Evolutionary conservation across 2,888 invertebrate species (phyloP).

Genomic region (Drosophila barbarae): DNA sequence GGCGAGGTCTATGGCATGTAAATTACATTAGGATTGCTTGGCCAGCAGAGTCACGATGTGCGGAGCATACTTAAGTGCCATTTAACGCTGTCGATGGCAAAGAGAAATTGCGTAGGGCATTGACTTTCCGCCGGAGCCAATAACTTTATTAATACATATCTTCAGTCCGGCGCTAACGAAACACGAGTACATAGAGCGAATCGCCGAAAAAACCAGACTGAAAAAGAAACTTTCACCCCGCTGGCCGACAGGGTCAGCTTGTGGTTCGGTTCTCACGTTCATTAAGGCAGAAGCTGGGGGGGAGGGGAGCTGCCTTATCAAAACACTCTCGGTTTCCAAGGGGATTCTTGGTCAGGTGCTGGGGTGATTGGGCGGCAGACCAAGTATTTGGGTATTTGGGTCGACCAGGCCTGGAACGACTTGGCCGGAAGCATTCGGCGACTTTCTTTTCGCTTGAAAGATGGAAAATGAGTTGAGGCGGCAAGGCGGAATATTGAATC

Average conservation of each 20-base stretch:
- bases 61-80: slow-evolving; percentile 67
- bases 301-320: slow-evolving; percentile 36
- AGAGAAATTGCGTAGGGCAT: slow-evolving; percentile 74
- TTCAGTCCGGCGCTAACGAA: slow-evolving; percentile 18
- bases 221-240: slow-evolving; percentile 63
- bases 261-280: slow-evolving; percentile 68
- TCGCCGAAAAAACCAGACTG: neutral
- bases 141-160: slow-evolving; percentile 51
- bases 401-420: slow-evolving; percentile 54
- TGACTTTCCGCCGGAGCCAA: slow-evolving; percentile 52
- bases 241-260: slow-evolving; percentile 46
- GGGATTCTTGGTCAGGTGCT: slow-evolving; percentile 37
- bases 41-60: slow-evolving; percentile 48
- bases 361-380: slow-evolving; percentile 19
- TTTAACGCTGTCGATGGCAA: slow-evolving; percentile 57
- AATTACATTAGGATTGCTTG: slow-evolving; percentile 53
- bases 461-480: slow-evolving; percentile 20
- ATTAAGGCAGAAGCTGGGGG: slow-evolving; percentile 47
- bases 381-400: slow-evolving; percentile 59
- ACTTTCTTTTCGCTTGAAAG: slow-evolving; percentile 64
- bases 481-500: slow-evolving; percentile 60
- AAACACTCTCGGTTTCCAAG: slow-evolving; percentile 67
- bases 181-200: neutral
- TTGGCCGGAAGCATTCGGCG: slow-evolving; percentile 65
- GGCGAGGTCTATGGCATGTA: slow-evolving; percentile 71